These are phyloP conservation scores for Platichthys flesus DNA, from an alignment of 2,113 vertebrate genomes.

Conservation along the genomic window DNA sequence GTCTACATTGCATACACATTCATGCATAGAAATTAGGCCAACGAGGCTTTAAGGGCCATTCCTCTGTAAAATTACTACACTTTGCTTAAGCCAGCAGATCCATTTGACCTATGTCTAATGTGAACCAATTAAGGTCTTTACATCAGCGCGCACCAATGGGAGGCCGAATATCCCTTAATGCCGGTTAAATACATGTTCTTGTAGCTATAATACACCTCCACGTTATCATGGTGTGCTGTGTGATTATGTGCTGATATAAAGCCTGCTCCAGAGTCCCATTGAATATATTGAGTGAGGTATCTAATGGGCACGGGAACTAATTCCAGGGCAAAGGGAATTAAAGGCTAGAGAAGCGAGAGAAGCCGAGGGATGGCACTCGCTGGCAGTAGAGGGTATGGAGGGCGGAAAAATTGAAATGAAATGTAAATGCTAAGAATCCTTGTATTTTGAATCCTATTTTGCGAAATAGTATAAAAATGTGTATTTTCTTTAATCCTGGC, in stretches of 20 bases:
- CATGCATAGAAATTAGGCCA: slow-evolving; percentile 62
- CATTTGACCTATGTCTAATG: slow-evolving; percentile 74
- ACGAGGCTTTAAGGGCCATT: slow-evolving; percentile 39
- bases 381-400: slow-evolving; percentile 65
- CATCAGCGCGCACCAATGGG: slow-evolving; percentile 59
- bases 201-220: slow-evolving; percentile 77
- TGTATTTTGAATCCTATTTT: slow-evolving; percentile 64
- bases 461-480: slow-evolving; percentile 67
- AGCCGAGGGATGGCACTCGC: slow-evolving; percentile 64
- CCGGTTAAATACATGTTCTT: slow-evolving; percentile 76
- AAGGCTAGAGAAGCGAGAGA: slow-evolving; percentile 67
- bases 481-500: slow-evolving; percentile 65
- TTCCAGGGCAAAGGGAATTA: slow-evolving; percentile 80
- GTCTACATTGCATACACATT: slow-evolving; percentile 28
- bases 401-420: slow-evolving; percentile 67
- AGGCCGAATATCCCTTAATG: slow-evolving; percentile 72
- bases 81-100: slow-evolving; percentile 72
- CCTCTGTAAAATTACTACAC: slow-evolving; percentile 56
- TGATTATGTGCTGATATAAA: slow-evolving; percentile 75
- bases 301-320: slow-evolving; percentile 80
- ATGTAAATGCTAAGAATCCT: slow-evolving; percentile 63
- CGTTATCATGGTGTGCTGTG: slow-evolving; percentile 59
- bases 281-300: slow-evolving; percentile 70
- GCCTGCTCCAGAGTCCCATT: slow-evolving; percentile 63
- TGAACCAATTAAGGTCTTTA: slow-evolving; percentile 76